These are phyloP conservation scores for Propithecus perrieri DNA, from an alignment of 2,797 vertebrate species.

Conservation along the genomic window DNA sequence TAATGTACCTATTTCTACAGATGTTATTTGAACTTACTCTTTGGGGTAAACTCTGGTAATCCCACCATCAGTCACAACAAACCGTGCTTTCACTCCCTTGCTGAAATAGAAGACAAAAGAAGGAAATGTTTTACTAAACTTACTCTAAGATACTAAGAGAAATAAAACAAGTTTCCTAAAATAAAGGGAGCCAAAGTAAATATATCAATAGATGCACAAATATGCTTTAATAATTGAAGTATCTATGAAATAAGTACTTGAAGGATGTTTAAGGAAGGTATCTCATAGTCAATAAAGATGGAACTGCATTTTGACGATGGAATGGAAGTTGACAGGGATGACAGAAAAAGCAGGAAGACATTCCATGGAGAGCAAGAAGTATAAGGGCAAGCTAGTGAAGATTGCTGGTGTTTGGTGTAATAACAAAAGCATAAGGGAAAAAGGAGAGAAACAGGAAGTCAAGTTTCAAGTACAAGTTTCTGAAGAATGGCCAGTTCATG, in stretches of 20 bases:
- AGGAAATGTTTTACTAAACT: not conserved
- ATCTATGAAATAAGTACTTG: not conserved
- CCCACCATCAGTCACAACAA: conserved; percentile 98
- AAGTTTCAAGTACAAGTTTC: not conserved
- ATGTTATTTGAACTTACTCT: conserved; percentile 88
- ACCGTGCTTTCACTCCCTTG: conserved; percentile 92
- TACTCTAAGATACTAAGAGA: not conserved
- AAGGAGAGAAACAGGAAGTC: not conserved
- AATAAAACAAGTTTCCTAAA: conserved; percentile 22
- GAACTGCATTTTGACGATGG: not conserved
- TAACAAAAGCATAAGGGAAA: not conserved
- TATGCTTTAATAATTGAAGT: not conserved
- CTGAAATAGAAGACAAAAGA: conserved; percentile 86
- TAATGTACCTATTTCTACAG: not conserved
- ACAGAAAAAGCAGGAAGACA: not conserved
- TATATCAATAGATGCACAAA: not conserved
- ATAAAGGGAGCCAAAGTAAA: not conserved
- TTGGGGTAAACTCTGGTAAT: conserved; percentile 97
- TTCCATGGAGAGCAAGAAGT: not conserved
- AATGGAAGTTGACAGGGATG: not conserved
- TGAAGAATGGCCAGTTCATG: not conserved
- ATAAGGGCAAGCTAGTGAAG: not conserved
- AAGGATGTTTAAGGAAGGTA: not conserved
- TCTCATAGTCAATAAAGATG: not conserved
- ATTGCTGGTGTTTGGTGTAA: not conserved